Percentiles rank a stretch among this genome's conserved stretches.
Conservation (phyloP, 1,140 invertebrate species). For the Vanessa atalanta region DNA sequence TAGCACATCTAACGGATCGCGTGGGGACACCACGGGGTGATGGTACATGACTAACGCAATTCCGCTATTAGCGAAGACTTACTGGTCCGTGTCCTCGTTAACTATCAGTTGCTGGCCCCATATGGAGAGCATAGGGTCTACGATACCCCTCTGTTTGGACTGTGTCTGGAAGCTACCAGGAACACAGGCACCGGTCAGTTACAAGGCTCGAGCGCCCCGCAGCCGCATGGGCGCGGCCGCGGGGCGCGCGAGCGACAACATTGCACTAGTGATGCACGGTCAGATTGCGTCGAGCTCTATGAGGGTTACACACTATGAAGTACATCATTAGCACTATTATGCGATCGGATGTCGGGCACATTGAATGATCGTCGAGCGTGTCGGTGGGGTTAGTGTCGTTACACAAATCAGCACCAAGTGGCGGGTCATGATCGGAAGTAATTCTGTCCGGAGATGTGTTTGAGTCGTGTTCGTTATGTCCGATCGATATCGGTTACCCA, state of each 20-base stretch:
- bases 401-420: constrained; percentile 51
- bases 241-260: constrained; percentile 17
- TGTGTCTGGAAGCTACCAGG: constrained; percentile 94
- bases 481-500: constrained; percentile 44
- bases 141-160: constrained; percentile 95
- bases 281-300: constrained; percentile 28
- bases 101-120: constrained; percentile 98
- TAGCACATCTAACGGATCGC: constrained; percentile 62
- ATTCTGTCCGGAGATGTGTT: constrained; percentile 24
- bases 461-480: constrained; percentile 50
- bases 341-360: constrained; percentile 40
- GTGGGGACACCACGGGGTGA: constrained; percentile 64
- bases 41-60: constrained; percentile 67
- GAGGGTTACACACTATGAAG: constrained; percentile 31
- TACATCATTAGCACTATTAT: constrained; percentile 26
- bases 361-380: constrained; percentile 44
- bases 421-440: constrained; percentile 33
- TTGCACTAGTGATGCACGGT: constrained; percentile 36
- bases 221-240: constrained; percentile 27
- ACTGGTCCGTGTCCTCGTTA: constrained; percentile 97
- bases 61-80: constrained; percentile 83
- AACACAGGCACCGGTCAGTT: constrained; percentile 72
- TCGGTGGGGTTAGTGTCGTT: constrained; percentile 47
- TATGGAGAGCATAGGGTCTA: constrained; percentile 98
- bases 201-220: constrained; percentile 34